These are phyloP conservation scores for Pemphigus obesinymphae DNA, from an alignment of 1,140 invertebrate genomes.

Conservation along the genomic window DNA sequence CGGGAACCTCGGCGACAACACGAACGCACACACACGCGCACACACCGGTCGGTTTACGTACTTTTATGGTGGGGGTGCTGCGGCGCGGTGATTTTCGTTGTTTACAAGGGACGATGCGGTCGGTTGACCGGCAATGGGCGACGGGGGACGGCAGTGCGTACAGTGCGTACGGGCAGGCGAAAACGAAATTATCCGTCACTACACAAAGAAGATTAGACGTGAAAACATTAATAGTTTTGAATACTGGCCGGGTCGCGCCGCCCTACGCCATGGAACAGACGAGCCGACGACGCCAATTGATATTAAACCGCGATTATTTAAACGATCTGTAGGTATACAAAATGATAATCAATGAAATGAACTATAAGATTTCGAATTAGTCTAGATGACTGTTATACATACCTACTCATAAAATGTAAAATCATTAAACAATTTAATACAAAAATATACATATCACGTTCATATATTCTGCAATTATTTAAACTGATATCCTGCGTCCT, in stretches of 20 bases:
- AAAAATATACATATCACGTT: too few relatives aligned
- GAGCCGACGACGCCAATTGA: not conserved
- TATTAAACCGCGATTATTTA: not conserved
- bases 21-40: not conserved
- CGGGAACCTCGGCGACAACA: not conserved
- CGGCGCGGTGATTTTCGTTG: not conserved
- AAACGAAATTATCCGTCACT: not conserved
- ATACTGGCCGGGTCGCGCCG: too few relatives aligned
- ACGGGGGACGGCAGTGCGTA: not conserved
- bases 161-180: not conserved
- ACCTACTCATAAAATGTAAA: too few relatives aligned
- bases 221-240: too few relatives aligned
- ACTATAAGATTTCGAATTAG: too few relatives aligned
- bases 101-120: conserved; percentile 29
- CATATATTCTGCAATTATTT: too few relatives aligned
- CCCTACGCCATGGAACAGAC: not conserved
- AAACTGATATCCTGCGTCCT: too few relatives aligned
- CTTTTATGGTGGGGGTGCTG: not conserved
- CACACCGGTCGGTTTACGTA: not conserved
- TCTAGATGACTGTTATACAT: too few relatives aligned
- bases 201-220: too few relatives aligned
- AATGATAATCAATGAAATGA: too few relatives aligned
- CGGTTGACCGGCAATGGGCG: not conserved
- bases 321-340: too few relatives aligned
- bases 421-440: too few relatives aligned